These are phyloP conservation scores for Nycticryphes semicollaris DNA, from an alignment of 2,113 vertebrate genomes.

Conservation along the genomic window DNA sequence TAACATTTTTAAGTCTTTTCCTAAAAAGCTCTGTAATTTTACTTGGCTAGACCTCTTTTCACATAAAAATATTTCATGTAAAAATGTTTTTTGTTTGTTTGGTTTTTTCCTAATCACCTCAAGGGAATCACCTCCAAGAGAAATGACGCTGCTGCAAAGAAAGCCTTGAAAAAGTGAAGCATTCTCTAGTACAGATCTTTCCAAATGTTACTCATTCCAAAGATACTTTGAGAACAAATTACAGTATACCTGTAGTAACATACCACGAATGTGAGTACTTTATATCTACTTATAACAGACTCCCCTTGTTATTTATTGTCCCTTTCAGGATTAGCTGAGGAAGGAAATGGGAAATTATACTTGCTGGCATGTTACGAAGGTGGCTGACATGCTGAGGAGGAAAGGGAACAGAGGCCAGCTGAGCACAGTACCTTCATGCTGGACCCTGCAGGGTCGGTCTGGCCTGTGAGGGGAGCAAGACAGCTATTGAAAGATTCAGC, in stretches of 20 bases:
- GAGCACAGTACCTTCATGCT: background rate
- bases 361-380: background rate
- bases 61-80: background rate
- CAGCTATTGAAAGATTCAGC: background rate
- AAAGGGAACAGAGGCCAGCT: background rate
- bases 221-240: background rate
- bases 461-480: fast-evolving
- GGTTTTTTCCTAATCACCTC: background rate
- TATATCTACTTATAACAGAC: background rate
- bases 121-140: background rate
- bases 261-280: background rate
- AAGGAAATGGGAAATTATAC: conserved; percentile 1
- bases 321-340: background rate
- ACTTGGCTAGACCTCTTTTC: background rate
- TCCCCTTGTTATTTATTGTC: background rate
- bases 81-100: background rate
- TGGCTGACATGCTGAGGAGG: background rate
- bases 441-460: fast-evolving
- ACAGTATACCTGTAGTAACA: background rate
- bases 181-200: background rate
- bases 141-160: background rate
- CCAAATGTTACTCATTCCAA: background rate
- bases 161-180: background rate
- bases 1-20: background rate
- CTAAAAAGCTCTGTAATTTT: background rate